Evolutionary conservation across 2,113 vertebrate species (phyloP), one percentile per base, ranked within the genome.

Genomic region (Nyctibius bracteatus): DNA sequence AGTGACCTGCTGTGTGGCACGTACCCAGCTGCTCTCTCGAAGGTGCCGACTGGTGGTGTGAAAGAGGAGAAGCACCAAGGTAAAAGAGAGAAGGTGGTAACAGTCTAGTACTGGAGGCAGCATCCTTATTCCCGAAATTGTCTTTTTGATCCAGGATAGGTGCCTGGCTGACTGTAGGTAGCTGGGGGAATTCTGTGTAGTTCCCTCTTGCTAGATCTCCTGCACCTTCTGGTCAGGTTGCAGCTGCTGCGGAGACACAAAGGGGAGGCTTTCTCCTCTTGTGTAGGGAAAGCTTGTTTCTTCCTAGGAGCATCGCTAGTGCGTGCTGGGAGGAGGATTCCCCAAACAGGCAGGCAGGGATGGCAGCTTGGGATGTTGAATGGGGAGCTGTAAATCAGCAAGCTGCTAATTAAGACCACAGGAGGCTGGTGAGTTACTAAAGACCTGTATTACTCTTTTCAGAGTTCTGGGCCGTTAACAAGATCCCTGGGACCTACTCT

Each of bases 321-420:
- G 92, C 11, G 73, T 97, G 93, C 94, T 91, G 94, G 86, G 96
- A 96, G 52, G 52, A 94, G 65, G 83, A 86, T 86, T 96, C 83
- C 93, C 93, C 81, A 81, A 81, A 79, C 94, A 96, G 61, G 43
- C 92, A 84, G 83, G 68, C 96, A 95, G 80, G 52, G 79, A 81
- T 0, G 1, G 89, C 81, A 92, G 78, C 73, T 72, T 85, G 94
- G 94, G 95, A 94, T 95, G 44, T 68, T 79, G 70, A 92, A 63
- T 33, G 57, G 91, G 89, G 89, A 97, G 81, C 89, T 96, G 35
- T 87, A 92, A 96, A 96, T 97, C 93, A 92, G 70, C 94, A 95
- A 89, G 94, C 94, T 96, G 91, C 95, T 97, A 97, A 96, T 96
- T 96, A 96, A 95, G 87, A 92, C 65, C 86, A 89, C 89, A 82